phyloP scores from a whole-genome alignment of 2,888 invertebrate genomes.

The Sarcophaga variegata region DNA sequence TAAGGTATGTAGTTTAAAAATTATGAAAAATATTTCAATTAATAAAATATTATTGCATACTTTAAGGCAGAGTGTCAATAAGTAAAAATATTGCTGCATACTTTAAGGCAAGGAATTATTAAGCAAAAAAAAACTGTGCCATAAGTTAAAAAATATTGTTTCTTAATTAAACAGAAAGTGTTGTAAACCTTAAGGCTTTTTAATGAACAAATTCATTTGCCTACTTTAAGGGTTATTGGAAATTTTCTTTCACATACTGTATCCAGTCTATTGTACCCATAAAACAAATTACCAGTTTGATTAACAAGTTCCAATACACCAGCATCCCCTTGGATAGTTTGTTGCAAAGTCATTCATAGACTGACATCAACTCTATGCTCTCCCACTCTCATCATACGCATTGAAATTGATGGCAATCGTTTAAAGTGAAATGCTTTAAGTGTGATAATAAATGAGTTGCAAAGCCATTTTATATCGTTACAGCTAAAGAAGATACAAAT shows the following conservation, averaged over 20 bases:
- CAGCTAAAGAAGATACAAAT: slow-evolving; percentile 49
- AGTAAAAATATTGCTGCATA: background rate
- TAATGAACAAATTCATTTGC: background rate
- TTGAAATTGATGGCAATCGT: slow-evolving; percentile 54
- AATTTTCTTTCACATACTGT: background rate
- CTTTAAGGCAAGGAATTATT: background rate
- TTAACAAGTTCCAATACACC: slow-evolving; percentile 13
- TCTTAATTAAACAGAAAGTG: no score
- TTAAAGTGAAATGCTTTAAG: slow-evolving; percentile 45
- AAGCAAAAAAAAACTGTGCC: no score
- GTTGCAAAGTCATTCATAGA: slow-evolving; percentile 25
- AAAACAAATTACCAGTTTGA: slow-evolving; percentile 25
- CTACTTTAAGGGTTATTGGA: background rate
- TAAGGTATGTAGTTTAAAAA: no score
- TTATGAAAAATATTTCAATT: background rate
- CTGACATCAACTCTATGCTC: background rate
- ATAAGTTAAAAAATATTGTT: background rate
- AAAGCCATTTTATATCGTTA: slow-evolving; percentile 46
- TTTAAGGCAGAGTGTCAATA: background rate
- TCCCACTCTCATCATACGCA: background rate
- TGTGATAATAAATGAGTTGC: slow-evolving; percentile 55
- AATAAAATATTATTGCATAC: background rate
- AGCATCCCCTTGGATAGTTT: background rate
- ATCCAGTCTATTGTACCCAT: no score
- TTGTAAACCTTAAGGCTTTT: no score